phyloP scores from a whole-genome alignment of 2,113 vertebrate genomes.

The Vidua macroura region DNA sequence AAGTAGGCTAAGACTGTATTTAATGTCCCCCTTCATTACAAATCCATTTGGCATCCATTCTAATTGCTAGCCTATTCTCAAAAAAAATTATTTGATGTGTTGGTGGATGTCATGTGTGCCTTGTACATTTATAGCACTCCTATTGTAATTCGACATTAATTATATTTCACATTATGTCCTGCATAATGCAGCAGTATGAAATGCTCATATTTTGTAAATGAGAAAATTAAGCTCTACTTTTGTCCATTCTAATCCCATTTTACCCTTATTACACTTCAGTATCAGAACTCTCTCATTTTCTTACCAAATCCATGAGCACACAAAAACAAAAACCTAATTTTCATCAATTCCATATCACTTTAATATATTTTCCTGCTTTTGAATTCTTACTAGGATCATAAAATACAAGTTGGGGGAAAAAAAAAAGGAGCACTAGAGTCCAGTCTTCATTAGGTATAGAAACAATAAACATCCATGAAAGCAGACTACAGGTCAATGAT shows the following conservation, averaged over 20 bases:
- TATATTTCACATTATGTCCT: constrained; percentile 42
- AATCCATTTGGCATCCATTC: constrained; percentile 35
- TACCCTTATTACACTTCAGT: neutral
- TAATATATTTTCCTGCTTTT: neutral
- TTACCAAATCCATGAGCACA: neutral
- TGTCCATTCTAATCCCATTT: constrained; percentile 16
- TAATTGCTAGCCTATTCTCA: constrained; percentile 2
- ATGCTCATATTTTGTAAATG: constrained; percentile 17
- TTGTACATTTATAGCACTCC: neutral
- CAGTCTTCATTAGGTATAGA: neutral
- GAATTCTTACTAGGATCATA: neutral
- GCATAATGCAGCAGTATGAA: neutral
- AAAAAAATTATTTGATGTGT: neutral
- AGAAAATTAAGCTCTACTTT: constrained; percentile 48
- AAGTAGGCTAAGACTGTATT: constrained; percentile 1
- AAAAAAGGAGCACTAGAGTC: neutral
- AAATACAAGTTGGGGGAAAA: neutral
- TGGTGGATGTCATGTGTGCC: neutral
- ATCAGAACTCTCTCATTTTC: neutral
- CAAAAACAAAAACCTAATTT: neutral
- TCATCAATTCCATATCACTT: neutral
- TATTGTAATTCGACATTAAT: constrained; percentile 57
- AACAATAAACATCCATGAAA: neutral
- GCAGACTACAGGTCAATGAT: neutral
- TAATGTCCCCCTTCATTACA: constrained; percentile 40